Evolutionary conservation across 2,888 invertebrate genomes (phyloP), one percentile per base, ranked within the genome.

Genomic region (Esperia sulphurella): DNA sequence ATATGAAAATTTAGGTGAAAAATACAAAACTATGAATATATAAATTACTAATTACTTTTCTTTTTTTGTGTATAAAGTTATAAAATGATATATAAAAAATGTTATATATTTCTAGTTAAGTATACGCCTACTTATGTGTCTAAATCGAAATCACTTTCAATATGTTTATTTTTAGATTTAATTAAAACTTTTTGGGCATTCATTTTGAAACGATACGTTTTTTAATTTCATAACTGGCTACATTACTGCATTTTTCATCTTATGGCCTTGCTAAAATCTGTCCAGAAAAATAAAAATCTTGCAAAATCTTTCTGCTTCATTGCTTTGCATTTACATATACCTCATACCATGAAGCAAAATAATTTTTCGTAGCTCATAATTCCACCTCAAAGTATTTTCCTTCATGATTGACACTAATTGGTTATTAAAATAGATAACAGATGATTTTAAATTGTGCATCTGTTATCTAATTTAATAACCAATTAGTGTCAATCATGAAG

Each of bases 211-310:
- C 3, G 21, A 54, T 55, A 46, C 46, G 49, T 61, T 59, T 55
- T n/a, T 53, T 60, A 55, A 57, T 52, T 55, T 54, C 52, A 45
- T 44, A 57, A 52, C 54, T 54, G 65, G 64, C 71, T 71, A 71
- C 53, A 63, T 59, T 61, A 56, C 31, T 9, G 10, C 52, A 55
- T 51, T 50, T 58, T 62, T 63, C 57, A 67, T 57, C 61, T 57
- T 69, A 75, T 72, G 70, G 71, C 74, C 72, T 73, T 70, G 71
- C 72, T 63, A 62, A 35, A n/a, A 1, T n/a, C 35, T 9, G 31
- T 31, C 10, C 10, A n/a, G 35, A 35, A 35, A 35, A n/a, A 35
- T 35, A 35, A 35, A 39, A 8, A 37, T 37, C 33, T 10, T 33
- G 33, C 33, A 5, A 2, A 21, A 21, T 21, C 21, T 21, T 21